These are phyloP conservation scores for Grapholita molesta DNA, from an alignment of 1,140 invertebrate species.

Conservation along the genomic window DNA sequence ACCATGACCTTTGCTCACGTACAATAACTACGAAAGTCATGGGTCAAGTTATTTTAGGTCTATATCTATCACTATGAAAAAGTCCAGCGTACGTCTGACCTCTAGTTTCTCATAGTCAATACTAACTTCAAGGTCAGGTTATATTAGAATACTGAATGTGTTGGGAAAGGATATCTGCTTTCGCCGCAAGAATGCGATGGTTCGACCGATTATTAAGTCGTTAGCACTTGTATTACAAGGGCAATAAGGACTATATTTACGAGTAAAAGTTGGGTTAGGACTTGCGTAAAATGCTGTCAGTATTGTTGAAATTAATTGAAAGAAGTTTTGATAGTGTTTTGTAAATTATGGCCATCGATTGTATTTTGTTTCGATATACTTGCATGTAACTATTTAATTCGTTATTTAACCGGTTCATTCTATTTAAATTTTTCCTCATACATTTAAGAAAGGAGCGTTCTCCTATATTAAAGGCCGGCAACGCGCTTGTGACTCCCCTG, in stretches of 20 bases:
- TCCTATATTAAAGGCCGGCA: too few species aligned
- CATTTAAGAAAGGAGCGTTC: too few species aligned
- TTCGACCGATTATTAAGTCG: not conserved
- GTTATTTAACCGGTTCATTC: too few species aligned
- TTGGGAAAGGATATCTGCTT: not conserved
- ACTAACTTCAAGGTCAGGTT: not conserved
- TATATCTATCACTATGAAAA: not conserved
- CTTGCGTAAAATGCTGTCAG: not conserved
- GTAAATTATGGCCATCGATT: not conserved
- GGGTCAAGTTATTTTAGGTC: too few species aligned
- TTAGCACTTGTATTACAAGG: not conserved
- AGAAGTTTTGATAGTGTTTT: not conserved
- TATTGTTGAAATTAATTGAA: not conserved
- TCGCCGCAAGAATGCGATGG: constrained; percentile 3
- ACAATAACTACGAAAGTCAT: not conserved
- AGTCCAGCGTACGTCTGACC: not conserved
- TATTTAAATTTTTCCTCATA: too few species aligned
- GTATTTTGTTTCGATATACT: not conserved
- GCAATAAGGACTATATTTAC: not conserved
- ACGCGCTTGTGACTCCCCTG: too few species aligned
- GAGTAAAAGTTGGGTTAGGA: not conserved
- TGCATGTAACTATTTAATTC: too few species aligned
- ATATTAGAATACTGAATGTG: not conserved
- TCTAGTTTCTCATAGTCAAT: not conserved
- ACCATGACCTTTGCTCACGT: not conserved